Evolutionary conservation across 1,140 invertebrate species (phyloP), one percentile per base, ranked within the genome.

Genomic region (Eciton burchellii): DNA sequence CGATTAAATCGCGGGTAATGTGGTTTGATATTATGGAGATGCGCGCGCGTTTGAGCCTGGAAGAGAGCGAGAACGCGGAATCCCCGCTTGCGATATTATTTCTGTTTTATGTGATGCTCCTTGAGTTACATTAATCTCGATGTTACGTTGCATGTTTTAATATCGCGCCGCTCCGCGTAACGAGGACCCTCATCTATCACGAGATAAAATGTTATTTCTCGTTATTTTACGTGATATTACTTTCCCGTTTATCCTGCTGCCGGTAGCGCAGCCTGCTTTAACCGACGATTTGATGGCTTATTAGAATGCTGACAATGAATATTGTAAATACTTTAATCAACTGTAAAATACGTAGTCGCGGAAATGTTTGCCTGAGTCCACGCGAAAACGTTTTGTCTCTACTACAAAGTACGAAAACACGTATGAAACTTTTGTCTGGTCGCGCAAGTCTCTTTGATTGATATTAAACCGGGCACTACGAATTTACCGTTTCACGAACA

Each of bases 401-500:
- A 12, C 43, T 11, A 11, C 59, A 60, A 21, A 60, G 3, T 11
- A 11, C 59, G 43, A 21, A 60, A 14, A 5, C 4, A 59, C 14
- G 5, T 24, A n/a, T n/a, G n/a, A 59, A 57, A 19, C 24, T 8
- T 3, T 41, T 41, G 35, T 3, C 14, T 35, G 19, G 60, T n/a
- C n/a, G 43, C 41, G 16, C 35, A 19, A 73, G 26, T 35, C 60
- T 5, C 35, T 29, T 60, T 0, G 11, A 24, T 12, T 47, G 35
- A 29, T 26, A 73, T 73, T 60, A 19, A 16, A 29, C 19, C 41
- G 26, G 21, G 11, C 35, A 35, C n/a, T 16, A 26, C 60, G 19
- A 73, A 73, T 2, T 35, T 54, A 24, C 24, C 29, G 4, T 73
- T 60, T 73, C 45, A 60, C 60, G 26, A 43, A 54, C 21, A 24